phyloP scores from a whole-genome alignment of 2,113 vertebrate species.

The Nipponia nippon region DNA sequence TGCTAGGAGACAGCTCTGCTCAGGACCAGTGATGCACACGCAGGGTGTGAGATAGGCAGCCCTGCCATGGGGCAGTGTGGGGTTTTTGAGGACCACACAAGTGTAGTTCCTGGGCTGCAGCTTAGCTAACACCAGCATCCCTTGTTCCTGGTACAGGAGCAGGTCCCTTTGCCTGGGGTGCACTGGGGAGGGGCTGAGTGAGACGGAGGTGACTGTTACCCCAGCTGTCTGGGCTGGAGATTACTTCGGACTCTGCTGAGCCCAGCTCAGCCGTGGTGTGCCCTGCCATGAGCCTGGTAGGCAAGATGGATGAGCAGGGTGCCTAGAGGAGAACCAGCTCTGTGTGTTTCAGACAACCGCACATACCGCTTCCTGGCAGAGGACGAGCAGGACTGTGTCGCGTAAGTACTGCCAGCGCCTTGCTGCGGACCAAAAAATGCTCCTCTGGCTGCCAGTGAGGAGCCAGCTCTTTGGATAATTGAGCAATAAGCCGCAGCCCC shows the following conservation, averaged over 20 bases:
- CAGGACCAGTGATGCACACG: not conserved
- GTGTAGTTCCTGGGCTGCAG: not conserved
- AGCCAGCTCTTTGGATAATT: not conserved
- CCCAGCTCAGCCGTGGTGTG: not conserved
- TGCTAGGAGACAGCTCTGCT: not conserved
- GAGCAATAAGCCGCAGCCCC: not conserved
- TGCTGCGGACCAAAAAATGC: not conserved
- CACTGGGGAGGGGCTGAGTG: not conserved
- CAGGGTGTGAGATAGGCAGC: not conserved
- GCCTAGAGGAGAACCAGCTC: not conserved
- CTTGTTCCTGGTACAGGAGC: not conserved
- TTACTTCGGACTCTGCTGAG: not conserved
- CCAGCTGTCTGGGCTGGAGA: not conserved
- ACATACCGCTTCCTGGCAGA: slow-evolving; percentile 70
- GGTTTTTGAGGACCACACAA: accelerated
- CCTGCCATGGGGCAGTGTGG: not conserved
- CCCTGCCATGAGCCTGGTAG: not conserved
- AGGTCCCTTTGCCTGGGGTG: not conserved
- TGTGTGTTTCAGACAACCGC: slow-evolving; percentile 67
- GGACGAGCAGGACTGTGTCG: slow-evolving; percentile 68
- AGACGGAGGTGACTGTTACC: not conserved
- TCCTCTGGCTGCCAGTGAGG: not conserved
- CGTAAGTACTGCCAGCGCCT: slow-evolving; percentile 23
- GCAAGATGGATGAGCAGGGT: accelerated
- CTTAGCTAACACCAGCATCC: not conserved